These are phyloP conservation scores for Papilio glaucus DNA, from an alignment of 1,140 invertebrate genomes.

Conservation along the genomic window DNA sequence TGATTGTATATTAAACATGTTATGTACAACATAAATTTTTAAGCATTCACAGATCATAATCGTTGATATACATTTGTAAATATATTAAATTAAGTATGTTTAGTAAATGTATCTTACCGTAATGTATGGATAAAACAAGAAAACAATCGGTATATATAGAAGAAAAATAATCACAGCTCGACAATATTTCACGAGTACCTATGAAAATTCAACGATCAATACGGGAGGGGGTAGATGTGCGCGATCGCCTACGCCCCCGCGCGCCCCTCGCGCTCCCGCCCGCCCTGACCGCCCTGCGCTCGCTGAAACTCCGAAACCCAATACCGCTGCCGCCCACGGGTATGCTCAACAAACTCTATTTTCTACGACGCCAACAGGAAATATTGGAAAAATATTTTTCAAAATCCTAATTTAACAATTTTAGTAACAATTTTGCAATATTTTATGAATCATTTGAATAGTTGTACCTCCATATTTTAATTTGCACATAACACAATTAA, in stretches of 20 bases:
- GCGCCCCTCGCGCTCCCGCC: slow-evolving; percentile 59
- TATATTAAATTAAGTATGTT: no score
- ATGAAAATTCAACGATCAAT: slow-evolving; percentile 76
- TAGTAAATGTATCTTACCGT: no score
- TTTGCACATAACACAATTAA: no score
- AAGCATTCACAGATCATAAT: no score
- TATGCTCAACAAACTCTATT: slow-evolving; percentile 47
- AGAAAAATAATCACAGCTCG: slow-evolving; percentile 39
- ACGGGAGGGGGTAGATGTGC: slow-evolving; percentile 62
- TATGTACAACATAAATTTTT: no score
- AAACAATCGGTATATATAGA: slow-evolving; percentile 3
- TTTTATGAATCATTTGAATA: neutral
- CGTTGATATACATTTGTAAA: no score
- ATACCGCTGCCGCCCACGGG: slow-evolving; percentile 66
- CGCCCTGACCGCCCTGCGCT: slow-evolving; percentile 52
- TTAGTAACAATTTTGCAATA: no score
- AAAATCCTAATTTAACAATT: neutral
- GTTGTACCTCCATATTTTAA: no score
- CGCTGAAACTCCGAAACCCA: slow-evolving; percentile 53
- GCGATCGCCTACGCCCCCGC: slow-evolving; percentile 66
- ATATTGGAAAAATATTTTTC: slow-evolving; percentile 25
- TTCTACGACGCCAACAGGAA: slow-evolving; percentile 52
- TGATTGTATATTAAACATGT: no score
- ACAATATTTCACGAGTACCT: slow-evolving; percentile 71
- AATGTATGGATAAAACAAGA: neutral